Evolutionary conservation across 2,888 invertebrate genomes (phyloP).

Genomic region (Agonum fuliginosum): DNA sequence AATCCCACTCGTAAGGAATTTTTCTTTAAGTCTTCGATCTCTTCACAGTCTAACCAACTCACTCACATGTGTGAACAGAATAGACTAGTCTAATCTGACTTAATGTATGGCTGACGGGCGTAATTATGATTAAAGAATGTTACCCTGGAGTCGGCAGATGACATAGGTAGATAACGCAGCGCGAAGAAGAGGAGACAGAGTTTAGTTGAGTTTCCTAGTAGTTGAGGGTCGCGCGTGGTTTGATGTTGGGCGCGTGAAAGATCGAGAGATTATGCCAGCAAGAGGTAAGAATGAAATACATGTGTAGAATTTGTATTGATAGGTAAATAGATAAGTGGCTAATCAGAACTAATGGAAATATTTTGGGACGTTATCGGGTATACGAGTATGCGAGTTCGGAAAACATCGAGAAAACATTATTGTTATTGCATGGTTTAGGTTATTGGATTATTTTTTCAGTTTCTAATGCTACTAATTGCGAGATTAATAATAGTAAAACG

Average conservation of each 20-base stretch:
- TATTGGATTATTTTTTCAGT: no score
- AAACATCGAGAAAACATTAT: no score
- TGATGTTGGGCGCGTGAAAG: background rate
- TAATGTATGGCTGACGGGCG: slow-evolving; percentile 47
- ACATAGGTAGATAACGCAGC: slow-evolving; percentile 50
- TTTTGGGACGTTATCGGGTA: no score
- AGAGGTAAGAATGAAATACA: background rate
- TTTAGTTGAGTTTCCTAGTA: background rate
- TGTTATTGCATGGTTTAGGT: no score
- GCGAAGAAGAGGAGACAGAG: background rate
- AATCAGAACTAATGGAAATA: no score
- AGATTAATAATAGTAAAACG: no score
- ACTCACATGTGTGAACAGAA: slow-evolving; percentile 18
- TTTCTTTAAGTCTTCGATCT: background rate
- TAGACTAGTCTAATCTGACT: slow-evolving; percentile 41
- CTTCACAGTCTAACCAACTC: slow-evolving; percentile 2
- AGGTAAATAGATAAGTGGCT: no score
- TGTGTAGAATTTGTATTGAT: background rate
- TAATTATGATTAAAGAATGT: slow-evolving; percentile 58
- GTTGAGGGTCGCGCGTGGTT: background rate
- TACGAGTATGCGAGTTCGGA: no score
- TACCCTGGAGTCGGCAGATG: slow-evolving; percentile 40
- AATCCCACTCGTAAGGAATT: background rate
- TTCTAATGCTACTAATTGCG: no score
- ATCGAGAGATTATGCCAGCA: background rate